Evolutionary conservation across 2,797 vertebrate species (phyloP).

Genomic region (Jordanella pulchra): DNA sequence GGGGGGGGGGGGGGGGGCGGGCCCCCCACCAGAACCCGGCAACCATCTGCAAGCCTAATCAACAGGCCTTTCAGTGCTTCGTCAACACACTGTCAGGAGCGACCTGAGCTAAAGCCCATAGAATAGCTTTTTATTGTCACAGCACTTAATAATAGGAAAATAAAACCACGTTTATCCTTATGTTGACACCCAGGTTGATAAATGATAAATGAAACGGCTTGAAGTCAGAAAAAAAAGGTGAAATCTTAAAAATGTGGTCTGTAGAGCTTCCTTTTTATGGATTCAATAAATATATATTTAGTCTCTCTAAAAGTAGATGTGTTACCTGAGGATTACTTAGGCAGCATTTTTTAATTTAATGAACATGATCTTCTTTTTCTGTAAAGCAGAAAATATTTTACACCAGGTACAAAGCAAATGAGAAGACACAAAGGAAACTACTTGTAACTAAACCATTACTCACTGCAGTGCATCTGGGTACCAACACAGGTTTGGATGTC

Average conservation of each 20-base stretch:
- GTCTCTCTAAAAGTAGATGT: not conserved
- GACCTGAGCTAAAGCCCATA: not conserved
- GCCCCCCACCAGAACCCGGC: slow-evolving; percentile 10
- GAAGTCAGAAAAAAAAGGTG: not conserved
- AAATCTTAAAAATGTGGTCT: not conserved
- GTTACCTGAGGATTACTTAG: not conserved
- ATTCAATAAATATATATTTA: no score
- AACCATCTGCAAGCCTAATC: not conserved
- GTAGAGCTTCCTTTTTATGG: not conserved
- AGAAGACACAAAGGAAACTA: not conserved
- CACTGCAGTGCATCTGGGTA: slow-evolving; percentile 73
- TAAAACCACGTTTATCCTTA: not conserved
- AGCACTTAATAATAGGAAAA: not conserved
- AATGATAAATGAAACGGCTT: not conserved
- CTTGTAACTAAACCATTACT: not conserved
- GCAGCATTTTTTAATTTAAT: not conserved
- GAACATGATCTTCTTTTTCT: not conserved
- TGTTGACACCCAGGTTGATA: not conserved
- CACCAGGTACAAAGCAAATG: not conserved
- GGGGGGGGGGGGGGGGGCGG: not conserved
- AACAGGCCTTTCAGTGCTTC: not conserved
- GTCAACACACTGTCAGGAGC: not conserved
- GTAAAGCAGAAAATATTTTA: slow-evolving; percentile 9
- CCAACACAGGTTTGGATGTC: slow-evolving; percentile 50
- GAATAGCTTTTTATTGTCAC: not conserved